These are phyloP conservation scores for Gadopsis marmoratus DNA, from an alignment of 2,797 vertebrate genomes.

Conservation along the genomic window DNA sequence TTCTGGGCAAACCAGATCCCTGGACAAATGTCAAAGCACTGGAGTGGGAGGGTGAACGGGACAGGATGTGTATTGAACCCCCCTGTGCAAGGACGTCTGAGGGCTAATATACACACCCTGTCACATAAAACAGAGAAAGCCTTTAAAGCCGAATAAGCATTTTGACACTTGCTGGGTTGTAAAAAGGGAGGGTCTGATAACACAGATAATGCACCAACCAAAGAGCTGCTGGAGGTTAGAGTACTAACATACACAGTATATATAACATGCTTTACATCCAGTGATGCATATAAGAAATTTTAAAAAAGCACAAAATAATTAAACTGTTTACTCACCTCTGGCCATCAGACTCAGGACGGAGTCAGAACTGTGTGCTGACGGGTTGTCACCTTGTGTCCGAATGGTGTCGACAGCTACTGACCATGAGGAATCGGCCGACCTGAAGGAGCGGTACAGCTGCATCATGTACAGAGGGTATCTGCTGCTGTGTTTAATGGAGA, in stretches of 20 bases:
- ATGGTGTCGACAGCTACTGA: constrained; percentile 29
- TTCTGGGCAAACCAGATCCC: constrained; percentile 56
- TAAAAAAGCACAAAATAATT: background rate
- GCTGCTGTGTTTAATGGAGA: constrained; percentile 46
- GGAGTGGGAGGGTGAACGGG: constrained; percentile 60
- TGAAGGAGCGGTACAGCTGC: constrained; percentile 88
- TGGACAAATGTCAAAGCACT: constrained; percentile 83
- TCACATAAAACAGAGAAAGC: constrained; percentile 84
- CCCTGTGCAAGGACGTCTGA: constrained; percentile 82
- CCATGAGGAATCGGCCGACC: constrained; percentile 38
- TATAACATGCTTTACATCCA: background rate
- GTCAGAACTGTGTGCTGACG: constrained; percentile 72
- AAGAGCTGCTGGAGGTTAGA: constrained; percentile 39
- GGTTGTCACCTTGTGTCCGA: constrained; percentile 43
- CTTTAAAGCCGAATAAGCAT: constrained; percentile 87
- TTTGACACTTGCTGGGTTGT: constrained; percentile 82
- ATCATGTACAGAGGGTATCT: constrained; percentile 88
- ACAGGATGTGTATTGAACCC: constrained; percentile 88
- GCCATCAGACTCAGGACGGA: constrained; percentile 86
- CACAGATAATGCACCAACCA: constrained; percentile 65
- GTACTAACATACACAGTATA: background rate
- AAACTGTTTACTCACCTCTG: constrained; percentile 80
- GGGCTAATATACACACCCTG: constrained; percentile 87
- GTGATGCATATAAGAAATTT: background rate
- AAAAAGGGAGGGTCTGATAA: constrained; percentile 80